A percentile compares a stretch with the other conserved stretches of the same genome.
Evolutionary conservation across 2,797 vertebrate genomes (phyloP).

Genomic region (Chaunax sp.): DNA sequence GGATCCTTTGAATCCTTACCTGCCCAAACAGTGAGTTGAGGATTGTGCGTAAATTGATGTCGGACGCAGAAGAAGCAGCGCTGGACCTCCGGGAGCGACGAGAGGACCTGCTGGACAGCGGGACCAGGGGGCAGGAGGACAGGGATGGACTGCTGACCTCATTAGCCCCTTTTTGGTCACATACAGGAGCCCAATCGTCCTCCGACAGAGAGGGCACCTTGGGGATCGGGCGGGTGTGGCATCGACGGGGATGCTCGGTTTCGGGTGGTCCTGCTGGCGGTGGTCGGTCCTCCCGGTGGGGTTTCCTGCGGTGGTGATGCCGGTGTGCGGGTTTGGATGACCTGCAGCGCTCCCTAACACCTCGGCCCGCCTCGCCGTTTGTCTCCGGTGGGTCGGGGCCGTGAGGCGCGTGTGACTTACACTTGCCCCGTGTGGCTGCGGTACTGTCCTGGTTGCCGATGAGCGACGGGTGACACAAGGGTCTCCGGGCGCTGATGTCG

Average conservation of each 20-base stretch:
- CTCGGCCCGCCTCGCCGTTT: slow-evolving; percentile 61
- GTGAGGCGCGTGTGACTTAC: slow-evolving; percentile 64
- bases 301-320: slow-evolving; percentile 81
- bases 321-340: slow-evolving; percentile 77
- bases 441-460: slow-evolving; percentile 62
- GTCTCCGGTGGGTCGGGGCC: slow-evolving; percentile 78
- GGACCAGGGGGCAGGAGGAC: slow-evolving; percentile 81
- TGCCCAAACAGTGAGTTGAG: slow-evolving; percentile 96
- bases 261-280: slow-evolving; percentile 27
- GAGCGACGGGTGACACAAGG: slow-evolving; percentile 89
- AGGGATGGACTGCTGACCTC: slow-evolving; percentile 66
- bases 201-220: slow-evolving; percentile 78
- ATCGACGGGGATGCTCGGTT: slow-evolving; percentile 61
- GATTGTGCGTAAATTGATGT: slow-evolving; percentile 89
- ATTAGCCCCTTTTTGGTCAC: slow-evolving; percentile 73
- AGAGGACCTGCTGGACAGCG: slow-evolving; percentile 85
- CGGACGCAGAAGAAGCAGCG: slow-evolving; percentile 83
- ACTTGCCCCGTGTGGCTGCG: slow-evolving; percentile 78
- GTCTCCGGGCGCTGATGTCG: slow-evolving; percentile 93
- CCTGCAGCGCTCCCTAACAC: slow-evolving; percentile 75
- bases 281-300: slow-evolving; percentile 72
- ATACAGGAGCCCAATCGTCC: slow-evolving; percentile 80
- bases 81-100: slow-evolving; percentile 84
- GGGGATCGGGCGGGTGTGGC: slow-evolving; percentile 70
- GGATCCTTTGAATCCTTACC: slow-evolving; percentile 81